A percentile compares a stretch with the other conserved stretches of the same genome.
Conservation (phyloP, 2,113 vertebrate genomes). For the Excalfactoria chinensis region DNA sequence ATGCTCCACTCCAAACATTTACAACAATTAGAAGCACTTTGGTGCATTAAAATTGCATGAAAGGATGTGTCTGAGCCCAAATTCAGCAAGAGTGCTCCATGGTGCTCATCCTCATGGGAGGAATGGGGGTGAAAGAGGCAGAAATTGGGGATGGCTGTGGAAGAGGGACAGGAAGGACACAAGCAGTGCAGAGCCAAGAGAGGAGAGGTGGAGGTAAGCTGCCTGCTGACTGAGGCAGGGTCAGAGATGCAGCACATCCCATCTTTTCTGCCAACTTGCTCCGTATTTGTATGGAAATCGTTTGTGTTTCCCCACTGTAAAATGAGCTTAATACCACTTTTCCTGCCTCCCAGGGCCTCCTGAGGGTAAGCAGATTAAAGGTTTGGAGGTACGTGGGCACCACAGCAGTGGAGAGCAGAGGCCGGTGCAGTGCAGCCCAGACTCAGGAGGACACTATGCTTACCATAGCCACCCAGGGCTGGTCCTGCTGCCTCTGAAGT, state of each 20-base stretch:
- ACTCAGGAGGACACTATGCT: rapidly evolving
- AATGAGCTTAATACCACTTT: slow-evolving; percentile 60
- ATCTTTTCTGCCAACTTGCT: neutral
- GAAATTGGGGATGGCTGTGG: neutral
- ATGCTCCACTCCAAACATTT: neutral
- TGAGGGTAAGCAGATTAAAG: slow-evolving; percentile 59
- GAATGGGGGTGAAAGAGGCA: neutral
- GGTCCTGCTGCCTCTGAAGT: neutral
- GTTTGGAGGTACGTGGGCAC: neutral
- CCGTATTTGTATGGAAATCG: neutral
- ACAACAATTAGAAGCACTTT: neutral
- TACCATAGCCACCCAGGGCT: rapidly evolving
- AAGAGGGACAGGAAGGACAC: neutral
- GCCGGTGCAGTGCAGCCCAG: rapidly evolving
- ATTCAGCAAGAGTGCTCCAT: neutral
- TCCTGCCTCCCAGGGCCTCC: neutral
- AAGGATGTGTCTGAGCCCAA: neutral
- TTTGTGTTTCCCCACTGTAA: slow-evolving; percentile 9
- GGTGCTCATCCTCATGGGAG: rapidly evolving
- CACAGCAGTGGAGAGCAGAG: neutral
- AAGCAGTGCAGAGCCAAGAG: neutral
- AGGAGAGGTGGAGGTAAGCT: rapidly evolving
- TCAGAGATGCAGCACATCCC: neutral
- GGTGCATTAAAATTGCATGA: neutral
- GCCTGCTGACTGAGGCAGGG: neutral